Evolutionary conservation across 2,888 invertebrate species (phyloP), one percentile per base, ranked within the genome.

Genomic region (Drosophila recens): DNA sequence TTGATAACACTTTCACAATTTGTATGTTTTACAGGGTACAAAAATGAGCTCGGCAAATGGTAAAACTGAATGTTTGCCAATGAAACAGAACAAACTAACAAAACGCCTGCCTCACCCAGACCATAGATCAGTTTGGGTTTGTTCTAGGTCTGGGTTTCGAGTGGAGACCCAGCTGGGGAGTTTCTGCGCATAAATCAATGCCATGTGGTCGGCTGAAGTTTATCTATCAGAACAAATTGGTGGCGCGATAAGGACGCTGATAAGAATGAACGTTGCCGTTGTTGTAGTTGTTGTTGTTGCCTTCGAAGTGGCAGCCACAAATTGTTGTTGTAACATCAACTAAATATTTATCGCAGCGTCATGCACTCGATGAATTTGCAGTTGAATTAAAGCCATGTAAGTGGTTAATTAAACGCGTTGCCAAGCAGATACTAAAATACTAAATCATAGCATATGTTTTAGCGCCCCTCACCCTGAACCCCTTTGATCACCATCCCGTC

Each of bases 381-480:
- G 81, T 82, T 87, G 81, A 89, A 87, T 87, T 81, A 87, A 89
- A 85, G 81, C 71, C 87, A 87, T 89, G 87, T 88, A 89, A 87
- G 80, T 79, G 87, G 80, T 85, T 87, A 87, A 87, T 87, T 87
- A 89, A 89, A 82, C 84, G 73, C 78, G 76, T 72, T 72, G 51
- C 69, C 66, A 62, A 36, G 40, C 57, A 65, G 75, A 68, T 75
- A 79, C 69, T 61, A 79, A 65, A 38, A 6, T 38, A 58, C 46
- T 38, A 48, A 84, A 83, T 86, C 75, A 81, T 82, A 86, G 88
- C 88, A 86, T 86, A 86, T 86, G 88, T 84, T 84, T 71, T 73
- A 69, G 82, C 72, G 82, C 54, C 48, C 38, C 58, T 30, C 15
- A 3, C n/a, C n/a, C 11, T 5, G 34, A 11, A 11, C 6, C 13